Percentiles rank a stretch among this genome's conserved stretches.
Evolutionary conservation across 2,888 invertebrate species (phyloP).

Genomic region (Linnaemya vulpina): DNA sequence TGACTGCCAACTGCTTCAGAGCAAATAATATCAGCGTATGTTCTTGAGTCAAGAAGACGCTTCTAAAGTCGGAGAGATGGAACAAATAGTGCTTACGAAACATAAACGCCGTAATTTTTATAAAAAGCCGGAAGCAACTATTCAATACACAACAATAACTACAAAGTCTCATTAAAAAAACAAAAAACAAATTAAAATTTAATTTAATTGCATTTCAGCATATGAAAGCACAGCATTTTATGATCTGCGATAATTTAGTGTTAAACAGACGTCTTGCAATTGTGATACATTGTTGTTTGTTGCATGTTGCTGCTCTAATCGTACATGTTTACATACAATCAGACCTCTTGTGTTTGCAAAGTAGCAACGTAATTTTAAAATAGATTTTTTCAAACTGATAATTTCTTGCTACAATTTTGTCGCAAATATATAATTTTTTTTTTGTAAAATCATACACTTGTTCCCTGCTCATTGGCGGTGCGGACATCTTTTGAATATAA

Average conservation of each 20-base stretch:
- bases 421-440: not conserved
- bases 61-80: too few species aligned
- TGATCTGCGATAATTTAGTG: conserved; percentile 35
- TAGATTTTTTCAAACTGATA: conserved; percentile 34
- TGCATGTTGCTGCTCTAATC: not conserved
- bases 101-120: too few species aligned
- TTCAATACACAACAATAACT: not conserved
- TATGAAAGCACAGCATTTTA: conserved; percentile 1
- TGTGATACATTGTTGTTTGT: conserved; percentile 24
- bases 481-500: not conserved
- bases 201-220: conserved; percentile 24
- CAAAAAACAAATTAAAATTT: not conserved
- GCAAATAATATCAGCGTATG: too few species aligned
- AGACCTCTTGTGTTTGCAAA: not conserved
- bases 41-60: too few species aligned
- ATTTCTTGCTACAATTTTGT: conserved; percentile 27
- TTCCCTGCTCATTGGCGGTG: conserved; percentile 16
- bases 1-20: too few species aligned
- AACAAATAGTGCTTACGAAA: too few species aligned
- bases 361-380: conserved; percentile 21
- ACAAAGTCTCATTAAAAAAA: too few species aligned
- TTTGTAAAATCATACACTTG: not conserved
- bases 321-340: not conserved
- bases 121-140: not conserved
- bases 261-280: conserved; percentile 33